phyloP scores from a whole-genome alignment of 1,140 invertebrate genomes.

The Diorhabda elongata region DNA sequence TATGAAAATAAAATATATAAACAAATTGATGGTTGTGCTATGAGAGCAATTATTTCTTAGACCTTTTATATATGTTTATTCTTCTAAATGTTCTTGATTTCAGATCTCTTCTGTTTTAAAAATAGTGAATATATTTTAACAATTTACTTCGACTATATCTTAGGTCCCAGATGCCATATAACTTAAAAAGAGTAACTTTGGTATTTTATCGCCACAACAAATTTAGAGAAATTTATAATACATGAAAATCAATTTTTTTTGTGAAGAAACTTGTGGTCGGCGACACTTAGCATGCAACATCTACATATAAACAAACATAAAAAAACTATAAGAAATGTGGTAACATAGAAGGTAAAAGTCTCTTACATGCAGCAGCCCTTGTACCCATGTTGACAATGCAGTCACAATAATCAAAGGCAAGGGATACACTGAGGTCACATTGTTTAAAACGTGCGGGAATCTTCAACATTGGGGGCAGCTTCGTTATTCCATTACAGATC shows the following conservation, averaged over 20 bases:
- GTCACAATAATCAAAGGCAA: conserved; percentile 51
- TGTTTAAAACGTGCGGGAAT: conserved; percentile 50
- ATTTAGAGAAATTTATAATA: no score
- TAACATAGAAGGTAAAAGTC: conserved; percentile 38
- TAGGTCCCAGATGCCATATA: no score
- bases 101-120: no score
- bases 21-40: no score
- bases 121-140: no score
- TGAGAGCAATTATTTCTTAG: no score
- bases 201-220: no score
- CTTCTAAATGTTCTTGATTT: no score
- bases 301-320: conserved; percentile 19
- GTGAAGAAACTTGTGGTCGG: conserved; percentile 8
- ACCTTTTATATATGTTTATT: no score
- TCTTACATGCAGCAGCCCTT: conserved; percentile 68
- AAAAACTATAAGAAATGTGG: conserved; percentile 25
- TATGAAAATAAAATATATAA: no score
- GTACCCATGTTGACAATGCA: conserved; percentile 65
- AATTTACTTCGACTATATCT: no score
- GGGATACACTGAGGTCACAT: conserved; percentile 50
- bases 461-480: conserved; percentile 49
- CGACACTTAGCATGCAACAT: conserved; percentile 8
- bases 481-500: conserved; percentile 47
- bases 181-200: no score
- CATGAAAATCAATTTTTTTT: neutral